Evolutionary conservation across 2,797 vertebrate genomes (phyloP).

Genomic region (Oreochromis mossambicus): DNA sequence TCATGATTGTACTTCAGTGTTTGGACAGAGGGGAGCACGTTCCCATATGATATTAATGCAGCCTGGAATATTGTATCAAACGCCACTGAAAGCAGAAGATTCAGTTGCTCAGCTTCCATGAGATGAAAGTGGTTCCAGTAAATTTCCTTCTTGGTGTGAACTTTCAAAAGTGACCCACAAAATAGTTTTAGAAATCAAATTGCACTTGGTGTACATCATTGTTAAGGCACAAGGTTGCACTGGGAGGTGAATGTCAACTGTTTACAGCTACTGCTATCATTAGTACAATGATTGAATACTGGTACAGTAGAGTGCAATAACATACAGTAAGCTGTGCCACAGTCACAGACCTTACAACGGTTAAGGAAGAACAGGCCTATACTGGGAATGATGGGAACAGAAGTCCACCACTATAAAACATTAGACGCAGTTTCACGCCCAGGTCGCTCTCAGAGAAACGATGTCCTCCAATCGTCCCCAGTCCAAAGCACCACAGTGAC

Average conservation of each 20-base stretch:
- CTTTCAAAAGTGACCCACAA: not conserved
- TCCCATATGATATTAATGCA: not conserved
- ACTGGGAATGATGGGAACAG: not conserved
- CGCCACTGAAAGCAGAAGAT: not conserved
- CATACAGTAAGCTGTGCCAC: not conserved
- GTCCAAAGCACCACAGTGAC: not conserved
- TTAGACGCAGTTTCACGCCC: not conserved
- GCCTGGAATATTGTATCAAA: not conserved
- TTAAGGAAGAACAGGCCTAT: not conserved
- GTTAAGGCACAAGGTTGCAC: conserved; percentile 44
- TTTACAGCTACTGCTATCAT: not conserved
- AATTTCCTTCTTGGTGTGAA: not conserved
- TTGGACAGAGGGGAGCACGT: not conserved
- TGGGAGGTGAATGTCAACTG: not conserved
- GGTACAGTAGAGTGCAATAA: not conserved
- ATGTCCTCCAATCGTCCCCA: not conserved
- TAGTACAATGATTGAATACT: not conserved
- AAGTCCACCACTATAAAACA: not conserved
- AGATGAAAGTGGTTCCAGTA: not conserved
- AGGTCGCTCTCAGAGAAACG: not conserved
- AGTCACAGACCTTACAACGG: not conserved
- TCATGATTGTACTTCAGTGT: not conserved
- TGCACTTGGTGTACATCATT: conserved; percentile 23
- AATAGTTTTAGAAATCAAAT: not conserved
- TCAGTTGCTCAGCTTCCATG: not conserved